phyloP scores from a whole-genome alignment of 1,140 invertebrate genomes.

The Apis mellifera region DNA sequence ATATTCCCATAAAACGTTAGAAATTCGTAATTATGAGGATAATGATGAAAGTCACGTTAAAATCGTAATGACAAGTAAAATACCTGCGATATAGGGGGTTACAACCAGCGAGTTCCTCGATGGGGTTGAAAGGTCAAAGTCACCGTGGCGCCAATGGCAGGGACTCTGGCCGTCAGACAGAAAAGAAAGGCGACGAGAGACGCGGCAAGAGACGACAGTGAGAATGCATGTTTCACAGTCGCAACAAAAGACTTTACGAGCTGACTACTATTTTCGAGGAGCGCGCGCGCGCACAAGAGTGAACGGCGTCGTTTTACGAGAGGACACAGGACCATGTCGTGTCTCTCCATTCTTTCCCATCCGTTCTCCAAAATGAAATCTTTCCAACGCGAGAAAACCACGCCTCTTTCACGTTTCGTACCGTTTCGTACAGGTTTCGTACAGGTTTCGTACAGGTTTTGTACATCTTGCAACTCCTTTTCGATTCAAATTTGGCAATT shows the following conservation, averaged over 20 bases:
- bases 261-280: conserved; percentile 54
- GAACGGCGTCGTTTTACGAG: conserved; percentile 47
- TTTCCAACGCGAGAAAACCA: not conserved
- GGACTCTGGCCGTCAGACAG: conserved; percentile 41
- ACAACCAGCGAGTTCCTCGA: not conserved
- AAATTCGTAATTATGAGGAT: not conserved
- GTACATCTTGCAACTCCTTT: no score
- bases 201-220: conserved; percentile 18
- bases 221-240: conserved; percentile 41
- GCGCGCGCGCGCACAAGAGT: conserved; percentile 23
- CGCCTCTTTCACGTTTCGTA: not conserved
- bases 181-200: conserved; percentile 52
- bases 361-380: conserved; percentile 6
- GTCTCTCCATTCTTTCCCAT: conserved; percentile 5
- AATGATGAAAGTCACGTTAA: no score
- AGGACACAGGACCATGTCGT: conserved; percentile 4
- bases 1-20: not conserved
- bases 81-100: conserved; percentile 25
- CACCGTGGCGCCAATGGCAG: conserved; percentile 33
- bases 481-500: not conserved
- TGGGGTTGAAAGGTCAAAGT: conserved; percentile 37
- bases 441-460: no score
- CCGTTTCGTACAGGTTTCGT: no score
- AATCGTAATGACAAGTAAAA: not conserved
- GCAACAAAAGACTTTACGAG: conserved; percentile 58